phyloP scores from a whole-genome alignment of 2,888 invertebrate species.

The Phalera bucephala region DNA sequence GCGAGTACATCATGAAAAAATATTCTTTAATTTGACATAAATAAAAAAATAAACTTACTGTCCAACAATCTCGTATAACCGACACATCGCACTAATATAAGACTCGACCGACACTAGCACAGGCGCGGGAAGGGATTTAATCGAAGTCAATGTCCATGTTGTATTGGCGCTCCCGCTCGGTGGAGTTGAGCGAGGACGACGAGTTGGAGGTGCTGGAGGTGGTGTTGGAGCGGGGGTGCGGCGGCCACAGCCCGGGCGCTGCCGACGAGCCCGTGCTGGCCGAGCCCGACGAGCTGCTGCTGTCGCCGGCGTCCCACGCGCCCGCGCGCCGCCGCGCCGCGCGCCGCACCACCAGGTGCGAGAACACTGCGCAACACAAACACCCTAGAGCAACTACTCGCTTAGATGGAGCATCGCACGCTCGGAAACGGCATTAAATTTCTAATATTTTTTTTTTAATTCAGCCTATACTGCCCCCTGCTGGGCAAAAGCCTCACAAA shows the following conservation, averaged over 20 bases:
- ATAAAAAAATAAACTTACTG: conserved; percentile 25
- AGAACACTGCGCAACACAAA: conserved; percentile 18
- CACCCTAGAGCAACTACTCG: too few relatives aligned
- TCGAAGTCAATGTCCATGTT: conserved; percentile 79
- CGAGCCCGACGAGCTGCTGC: conserved; percentile 18
- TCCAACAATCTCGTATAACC: conserved; percentile 24
- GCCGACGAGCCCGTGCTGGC: conserved; percentile 19
- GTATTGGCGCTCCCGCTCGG: conserved; percentile 53
- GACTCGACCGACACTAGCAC: conserved; percentile 3
- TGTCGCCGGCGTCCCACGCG: conserved; percentile 10
- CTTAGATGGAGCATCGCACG: too few relatives aligned
- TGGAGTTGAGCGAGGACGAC: conserved; percentile 40
- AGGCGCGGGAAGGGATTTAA: conserved; percentile 31
- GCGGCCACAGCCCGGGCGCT: conserved; percentile 43
- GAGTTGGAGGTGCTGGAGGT: conserved; percentile 32
- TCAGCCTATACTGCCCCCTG: too few relatives aligned
- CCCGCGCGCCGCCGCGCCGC: conserved; percentile 19
- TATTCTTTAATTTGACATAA: conserved; percentile 22
- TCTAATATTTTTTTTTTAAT: too few relatives aligned
- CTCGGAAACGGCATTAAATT: too few relatives aligned
- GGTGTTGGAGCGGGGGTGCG: conserved; percentile 31
- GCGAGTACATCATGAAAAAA: conserved; percentile 22
- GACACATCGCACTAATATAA: conserved; percentile 22
- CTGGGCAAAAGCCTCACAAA: too few relatives aligned
- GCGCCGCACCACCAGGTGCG: conserved; percentile 44